Base-by-base conservation (phyloP, 2,888 invertebrate genomes). In the Chloroclystis v-ata region DNA sequence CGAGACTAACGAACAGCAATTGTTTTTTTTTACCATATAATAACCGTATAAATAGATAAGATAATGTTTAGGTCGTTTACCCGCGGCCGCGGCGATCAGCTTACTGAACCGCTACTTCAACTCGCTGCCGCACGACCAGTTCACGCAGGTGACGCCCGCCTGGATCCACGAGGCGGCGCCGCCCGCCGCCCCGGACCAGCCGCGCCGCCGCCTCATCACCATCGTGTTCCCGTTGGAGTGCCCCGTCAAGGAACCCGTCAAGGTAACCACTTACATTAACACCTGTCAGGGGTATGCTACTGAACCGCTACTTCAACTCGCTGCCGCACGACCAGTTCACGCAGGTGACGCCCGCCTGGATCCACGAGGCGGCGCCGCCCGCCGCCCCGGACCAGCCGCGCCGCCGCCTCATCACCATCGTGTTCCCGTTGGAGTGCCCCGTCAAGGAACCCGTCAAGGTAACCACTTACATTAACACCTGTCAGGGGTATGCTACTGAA, bases 301-400 rank as follows among this genome's bases (percentile, higher is more conserved):
- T 97, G 9, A 92, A 93, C 76, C 90, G 92, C 53, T 99, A 99
- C 75, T 97, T 97, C 75, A 80, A 87, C 9, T 83, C 88, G 32
- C 80, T 99, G 37, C 93, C 94, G 0, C 90, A 92, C 56, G 97
- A 98, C 78, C 90, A 91, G 29, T 97, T 94, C 75, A 94, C 95
- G 0, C 73, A 84, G 0, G 75, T 86, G 39, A 73, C 58, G 4
- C 84, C 73, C 28, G 82, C 63, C 73, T 88, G 82, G 89, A 78
- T 77, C 38, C 67, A 61, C 52, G 84, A 77, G 52, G 53, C 45
- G 0, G 41, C 59, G n/a, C n/a, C n/a, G n/a, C n/a, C n/a, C n/a
- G n/a, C n/a, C n/a, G n/a, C n/a, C n/a, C n/a, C n/a, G n/a, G n/a
- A n/a, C n/a, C n/a, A n/a, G n/a, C n/a, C n/a, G n/a, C n/a, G n/a